Conservation (phyloP, 2,888 invertebrate genomes). For the Conchocele bisecta region DNA sequence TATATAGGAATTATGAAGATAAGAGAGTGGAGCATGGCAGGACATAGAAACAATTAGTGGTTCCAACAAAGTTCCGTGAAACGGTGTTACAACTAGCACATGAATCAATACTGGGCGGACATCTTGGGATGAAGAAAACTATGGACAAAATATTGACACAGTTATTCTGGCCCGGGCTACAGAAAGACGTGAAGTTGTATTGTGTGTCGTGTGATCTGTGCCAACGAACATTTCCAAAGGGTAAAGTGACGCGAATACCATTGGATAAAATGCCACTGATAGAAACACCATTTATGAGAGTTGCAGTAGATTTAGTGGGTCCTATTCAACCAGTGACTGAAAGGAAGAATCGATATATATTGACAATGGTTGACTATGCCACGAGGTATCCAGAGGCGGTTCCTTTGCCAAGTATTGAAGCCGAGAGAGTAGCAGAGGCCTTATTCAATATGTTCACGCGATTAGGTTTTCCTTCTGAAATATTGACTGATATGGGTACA, state of each 20-base stretch:
- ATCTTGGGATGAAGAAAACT: conserved; percentile 8
- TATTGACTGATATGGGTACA: background rate
- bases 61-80: background rate
- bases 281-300: conserved; percentile 12
- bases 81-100: background rate
- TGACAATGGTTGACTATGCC: background rate
- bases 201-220: conserved; percentile 8
- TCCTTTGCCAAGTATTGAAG: background rate
- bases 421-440: conserved; percentile 7
- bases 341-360: background rate
- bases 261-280: conserved; percentile 5
- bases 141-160: background rate
- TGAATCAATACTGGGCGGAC: conserved; percentile 6
- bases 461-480: background rate
- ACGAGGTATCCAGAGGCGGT: background rate
- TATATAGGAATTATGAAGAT: background rate
- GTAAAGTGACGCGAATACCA: conserved; percentile 3
- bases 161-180: background rate
- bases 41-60: background rate
- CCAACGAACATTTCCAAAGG: conserved; percentile 6
- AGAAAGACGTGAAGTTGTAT: background rate
- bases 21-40: too few relatives aligned
- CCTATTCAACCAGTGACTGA: background rate
- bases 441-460: conserved; percentile 2
- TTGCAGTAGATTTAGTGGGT: conserved; percentile 4